These are phyloP conservation scores for Limnephilus auricula DNA, from an alignment of 2,888 invertebrate species.

Conservation along the genomic window DNA sequence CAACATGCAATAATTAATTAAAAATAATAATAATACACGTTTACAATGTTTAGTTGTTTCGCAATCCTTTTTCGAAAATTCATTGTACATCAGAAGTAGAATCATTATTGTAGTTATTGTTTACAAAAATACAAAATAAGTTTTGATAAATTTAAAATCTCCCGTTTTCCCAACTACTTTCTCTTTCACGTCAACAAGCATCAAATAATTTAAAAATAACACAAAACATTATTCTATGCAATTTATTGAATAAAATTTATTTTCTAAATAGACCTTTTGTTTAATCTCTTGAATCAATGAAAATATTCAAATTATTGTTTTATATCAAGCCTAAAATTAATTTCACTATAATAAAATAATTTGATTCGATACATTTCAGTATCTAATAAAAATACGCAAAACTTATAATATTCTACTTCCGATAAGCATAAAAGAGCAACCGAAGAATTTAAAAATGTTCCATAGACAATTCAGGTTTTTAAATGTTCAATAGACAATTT, in stretches of 20 bases:
- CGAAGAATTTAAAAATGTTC: constrained; percentile 19
- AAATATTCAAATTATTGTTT: constrained; percentile 9
- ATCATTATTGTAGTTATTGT: constrained; percentile 2
- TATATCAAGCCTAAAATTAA: background rate
- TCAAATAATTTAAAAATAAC: background rate
- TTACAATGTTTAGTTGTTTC: background rate
- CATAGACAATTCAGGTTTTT: background rate
- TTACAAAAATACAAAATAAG: constrained; percentile 8
- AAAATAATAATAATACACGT: background rate
- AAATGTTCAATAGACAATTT: constrained; percentile 14
- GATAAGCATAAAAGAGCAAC: constrained; percentile 46
- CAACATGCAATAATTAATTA: background rate
- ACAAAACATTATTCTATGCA: background rate
- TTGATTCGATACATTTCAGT: background rate
- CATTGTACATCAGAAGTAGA: constrained; percentile 27
- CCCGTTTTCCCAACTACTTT: background rate
- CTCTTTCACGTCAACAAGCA: background rate
- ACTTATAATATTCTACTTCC: constrained; percentile 40
- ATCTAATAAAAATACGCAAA: background rate
- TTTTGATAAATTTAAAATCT: background rate
- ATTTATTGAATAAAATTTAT: background rate
- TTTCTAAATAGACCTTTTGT: background rate
- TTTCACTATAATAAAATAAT: background rate
- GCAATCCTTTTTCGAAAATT: background rate
- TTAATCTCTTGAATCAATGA: background rate